These are phyloP conservation scores for Etia nguti DNA, from an alignment of 2,113 vertebrate species.

Conservation along the genomic window DNA sequence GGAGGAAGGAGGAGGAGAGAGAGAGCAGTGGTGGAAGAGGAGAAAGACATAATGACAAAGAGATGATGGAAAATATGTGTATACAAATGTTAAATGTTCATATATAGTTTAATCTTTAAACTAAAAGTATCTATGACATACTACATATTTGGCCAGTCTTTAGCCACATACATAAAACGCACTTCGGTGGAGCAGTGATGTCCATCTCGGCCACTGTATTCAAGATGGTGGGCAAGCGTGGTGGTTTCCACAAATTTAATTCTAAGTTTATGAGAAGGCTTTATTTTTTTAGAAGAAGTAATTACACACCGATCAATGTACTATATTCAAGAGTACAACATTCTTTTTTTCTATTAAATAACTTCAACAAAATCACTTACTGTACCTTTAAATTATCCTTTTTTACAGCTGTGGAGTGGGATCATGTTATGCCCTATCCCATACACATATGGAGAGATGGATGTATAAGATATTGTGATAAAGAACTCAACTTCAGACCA, in stretches of 20 bases:
- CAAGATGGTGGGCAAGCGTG: no score
- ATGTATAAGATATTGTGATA: conserved; percentile 59
- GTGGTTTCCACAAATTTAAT: background rate
- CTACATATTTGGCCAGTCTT: no score
- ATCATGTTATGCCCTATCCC: conserved; percentile 69
- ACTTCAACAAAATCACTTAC: background rate
- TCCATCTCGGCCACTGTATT: no score
- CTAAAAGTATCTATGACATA: no score
- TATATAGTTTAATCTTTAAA: no score
- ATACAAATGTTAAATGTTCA: no score
- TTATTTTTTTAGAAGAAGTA: background rate
- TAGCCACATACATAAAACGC: no score
- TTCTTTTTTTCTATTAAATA: background rate
- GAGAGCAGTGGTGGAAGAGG: no score
- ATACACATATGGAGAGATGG: conserved; percentile 71
- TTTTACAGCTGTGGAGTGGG: conserved; percentile 30
- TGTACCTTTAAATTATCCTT: background rate
- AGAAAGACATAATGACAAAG: no score
- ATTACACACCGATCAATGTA: background rate
- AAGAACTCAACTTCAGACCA: conserved; percentile 69
- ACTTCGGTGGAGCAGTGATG: no score
- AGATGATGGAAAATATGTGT: no score
- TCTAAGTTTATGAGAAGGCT: background rate
- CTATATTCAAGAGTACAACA: background rate
- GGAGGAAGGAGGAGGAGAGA: no score